Evolutionary conservation across 2,888 invertebrate species (phyloP).

Genomic region (Leucophenga maculata): DNA sequence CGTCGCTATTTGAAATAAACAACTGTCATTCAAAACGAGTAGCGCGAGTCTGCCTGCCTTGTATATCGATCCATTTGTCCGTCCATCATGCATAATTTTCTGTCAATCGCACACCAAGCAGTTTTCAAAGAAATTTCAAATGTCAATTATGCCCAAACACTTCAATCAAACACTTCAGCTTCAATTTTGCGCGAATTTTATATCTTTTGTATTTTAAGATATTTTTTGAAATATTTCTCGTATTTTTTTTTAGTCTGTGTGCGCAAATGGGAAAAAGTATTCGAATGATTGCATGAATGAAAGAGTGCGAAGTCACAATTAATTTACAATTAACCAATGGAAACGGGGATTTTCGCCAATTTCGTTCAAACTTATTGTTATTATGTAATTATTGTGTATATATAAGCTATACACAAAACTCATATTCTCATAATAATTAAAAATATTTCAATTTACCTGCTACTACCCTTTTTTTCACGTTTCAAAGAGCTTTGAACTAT

Average conservation of each 20-base stretch:
- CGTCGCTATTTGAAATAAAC: neutral
- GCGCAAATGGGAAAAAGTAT: too few species aligned
- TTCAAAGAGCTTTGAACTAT: neutral
- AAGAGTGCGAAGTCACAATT: too few species aligned
- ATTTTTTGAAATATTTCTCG: neutral
- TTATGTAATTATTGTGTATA: too few species aligned
- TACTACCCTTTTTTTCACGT: too few species aligned
- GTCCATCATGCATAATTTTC: neutral
- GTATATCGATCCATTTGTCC: too few species aligned
- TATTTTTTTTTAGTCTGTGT: neutral
- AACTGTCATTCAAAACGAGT: constrained; percentile 9
- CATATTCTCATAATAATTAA: neutral
- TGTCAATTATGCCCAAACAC: constrained; percentile 57
- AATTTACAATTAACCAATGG: too few species aligned
- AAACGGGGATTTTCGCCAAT: too few species aligned
- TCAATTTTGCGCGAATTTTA: neutral
- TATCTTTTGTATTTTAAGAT: too few species aligned
- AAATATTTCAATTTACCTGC: too few species aligned
- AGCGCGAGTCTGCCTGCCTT: neutral
- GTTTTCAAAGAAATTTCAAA: constrained; percentile 35
- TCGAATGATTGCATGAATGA: too few species aligned
- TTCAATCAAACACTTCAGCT: constrained; percentile 43
- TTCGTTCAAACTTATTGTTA: too few species aligned
- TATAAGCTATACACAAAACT: too few species aligned
- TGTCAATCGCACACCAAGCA: constrained; percentile 10